phyloP scores from a whole-genome alignment of 1,140 invertebrate species.

The Antheraea pernyi region DNA sequence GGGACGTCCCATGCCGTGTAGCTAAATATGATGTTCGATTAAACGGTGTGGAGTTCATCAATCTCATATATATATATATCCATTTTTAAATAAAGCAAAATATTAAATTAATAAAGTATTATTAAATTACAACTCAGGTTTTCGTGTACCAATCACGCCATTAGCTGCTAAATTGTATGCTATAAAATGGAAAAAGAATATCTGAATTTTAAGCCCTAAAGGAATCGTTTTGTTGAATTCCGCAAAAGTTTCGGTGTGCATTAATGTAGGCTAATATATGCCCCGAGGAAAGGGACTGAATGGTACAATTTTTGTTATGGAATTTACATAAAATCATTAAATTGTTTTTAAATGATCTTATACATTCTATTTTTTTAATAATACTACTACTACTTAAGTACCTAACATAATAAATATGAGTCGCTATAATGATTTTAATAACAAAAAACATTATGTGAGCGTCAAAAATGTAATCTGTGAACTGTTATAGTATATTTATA shows the following conservation, averaged over 20 bases:
- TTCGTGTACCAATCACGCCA: conserved; percentile 39
- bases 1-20: too few species aligned
- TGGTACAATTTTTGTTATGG: too few species aligned
- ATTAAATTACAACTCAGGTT: conserved; percentile 23
- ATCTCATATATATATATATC: not conserved
- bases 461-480: not conserved
- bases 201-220: too few species aligned
- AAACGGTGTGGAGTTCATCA: too few species aligned
- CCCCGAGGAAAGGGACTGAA: not conserved
- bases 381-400: too few species aligned
- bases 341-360: too few species aligned
- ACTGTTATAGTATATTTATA: conserved; percentile 1
- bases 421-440: not conserved
- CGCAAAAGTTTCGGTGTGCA: too few species aligned
- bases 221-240: too few species aligned
- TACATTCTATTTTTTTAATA: too few species aligned
- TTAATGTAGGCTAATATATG: not conserved
- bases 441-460: not conserved
- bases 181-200: conserved; percentile 46
- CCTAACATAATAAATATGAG: not conserved
- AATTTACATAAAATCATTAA: too few species aligned
- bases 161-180: conserved; percentile 44
- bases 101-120: not conserved
- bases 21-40: too few species aligned
- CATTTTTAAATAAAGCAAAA: too few species aligned